These are phyloP conservation scores for Oegoconia quadripuncta DNA, from an alignment of 2,888 invertebrate species.

Conservation along the genomic window DNA sequence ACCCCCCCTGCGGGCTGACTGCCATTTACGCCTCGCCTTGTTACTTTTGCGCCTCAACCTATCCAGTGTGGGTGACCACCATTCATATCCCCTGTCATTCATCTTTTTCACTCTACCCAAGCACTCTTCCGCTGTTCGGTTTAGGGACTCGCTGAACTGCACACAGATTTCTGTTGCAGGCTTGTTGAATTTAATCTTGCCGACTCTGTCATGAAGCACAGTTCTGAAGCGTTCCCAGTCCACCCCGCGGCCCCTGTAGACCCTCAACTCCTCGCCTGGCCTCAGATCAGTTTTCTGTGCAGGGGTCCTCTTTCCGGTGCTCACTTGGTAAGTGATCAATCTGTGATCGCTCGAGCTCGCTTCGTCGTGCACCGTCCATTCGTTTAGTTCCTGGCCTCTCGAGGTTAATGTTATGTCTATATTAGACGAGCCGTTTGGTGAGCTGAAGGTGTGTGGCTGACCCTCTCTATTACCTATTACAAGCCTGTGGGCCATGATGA, in stretches of 20 bases:
- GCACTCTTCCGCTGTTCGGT: not conserved
- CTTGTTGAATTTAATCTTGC: fast-evolving
- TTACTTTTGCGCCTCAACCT: not conserved
- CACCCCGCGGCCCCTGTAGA: not conserved
- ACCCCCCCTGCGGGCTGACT: too few relatives aligned
- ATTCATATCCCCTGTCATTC: not conserved
- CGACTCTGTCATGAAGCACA: not conserved
- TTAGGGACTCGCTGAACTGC: not conserved
- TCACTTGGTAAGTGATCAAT: not conserved
- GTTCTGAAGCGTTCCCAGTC: not conserved
- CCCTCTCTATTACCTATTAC: not conserved
- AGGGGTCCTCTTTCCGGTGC: too few relatives aligned
- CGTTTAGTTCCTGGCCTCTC: not conserved
- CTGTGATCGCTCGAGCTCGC: not conserved
- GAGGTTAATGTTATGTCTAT: not conserved
- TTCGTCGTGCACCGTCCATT: not conserved
- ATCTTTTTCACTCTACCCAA: not conserved
- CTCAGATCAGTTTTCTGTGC: too few relatives aligned
- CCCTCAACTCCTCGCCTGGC: not conserved
- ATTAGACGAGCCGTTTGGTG: not conserved
- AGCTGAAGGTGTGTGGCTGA: not conserved
- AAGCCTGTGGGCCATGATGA: not conserved
- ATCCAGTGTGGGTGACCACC: not conserved
- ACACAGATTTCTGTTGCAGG: not conserved
- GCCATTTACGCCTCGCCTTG: not conserved